These are phyloP conservation scores for Drosophila sturtevanti DNA, from an alignment of 1,140 invertebrate species.

Conservation along the genomic window DNA sequence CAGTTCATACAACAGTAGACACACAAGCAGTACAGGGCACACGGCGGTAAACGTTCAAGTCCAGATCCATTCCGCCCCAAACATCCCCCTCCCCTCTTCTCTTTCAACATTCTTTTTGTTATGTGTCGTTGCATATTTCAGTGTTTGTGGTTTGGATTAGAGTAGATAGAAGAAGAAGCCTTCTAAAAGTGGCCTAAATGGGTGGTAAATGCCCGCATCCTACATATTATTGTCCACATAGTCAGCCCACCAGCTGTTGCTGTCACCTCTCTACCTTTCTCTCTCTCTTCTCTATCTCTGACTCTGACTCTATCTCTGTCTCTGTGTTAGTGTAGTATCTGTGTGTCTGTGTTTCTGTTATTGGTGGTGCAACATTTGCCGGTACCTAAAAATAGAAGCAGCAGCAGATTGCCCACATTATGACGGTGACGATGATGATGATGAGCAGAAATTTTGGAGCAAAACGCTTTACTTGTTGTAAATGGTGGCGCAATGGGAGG, in stretches of 20 bases:
- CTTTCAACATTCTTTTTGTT: neutral
- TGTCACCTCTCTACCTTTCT: slow-evolving; percentile 21
- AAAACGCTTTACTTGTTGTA: slow-evolving; percentile 5
- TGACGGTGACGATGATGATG: slow-evolving; percentile 41
- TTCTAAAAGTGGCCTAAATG: slow-evolving; percentile 16
- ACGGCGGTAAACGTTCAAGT: slow-evolving; percentile 7
- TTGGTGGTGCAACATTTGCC: slow-evolving; percentile 29
- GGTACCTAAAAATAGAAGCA: slow-evolving; percentile 73
- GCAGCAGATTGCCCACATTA: slow-evolving; percentile 78
- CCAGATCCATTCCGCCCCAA: neutral
- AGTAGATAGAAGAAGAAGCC: slow-evolving; percentile 1
- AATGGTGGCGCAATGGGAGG: slow-evolving; percentile 16
- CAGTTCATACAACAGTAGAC: slow-evolving; percentile 43
- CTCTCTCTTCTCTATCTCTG: too few species aligned
- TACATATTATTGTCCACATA: neutral
- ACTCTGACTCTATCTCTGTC: too few species aligned
- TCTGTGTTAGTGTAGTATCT: neutral
- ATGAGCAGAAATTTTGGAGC: slow-evolving; percentile 55
- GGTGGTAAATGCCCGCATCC: slow-evolving; percentile 14
- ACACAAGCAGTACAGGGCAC: slow-evolving; percentile 20
- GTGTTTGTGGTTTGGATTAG: slow-evolving; percentile 18
- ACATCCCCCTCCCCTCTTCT: neutral
- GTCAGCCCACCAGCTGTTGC: slow-evolving; percentile 39
- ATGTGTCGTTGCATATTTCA: slow-evolving; percentile 10
- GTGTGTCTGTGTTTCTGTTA: neutral